Evolutionary conservation across 2,113 vertebrate species (phyloP), one percentile per base, ranked within the genome.

Genomic region (Coregonus clupeaformis): DNA sequence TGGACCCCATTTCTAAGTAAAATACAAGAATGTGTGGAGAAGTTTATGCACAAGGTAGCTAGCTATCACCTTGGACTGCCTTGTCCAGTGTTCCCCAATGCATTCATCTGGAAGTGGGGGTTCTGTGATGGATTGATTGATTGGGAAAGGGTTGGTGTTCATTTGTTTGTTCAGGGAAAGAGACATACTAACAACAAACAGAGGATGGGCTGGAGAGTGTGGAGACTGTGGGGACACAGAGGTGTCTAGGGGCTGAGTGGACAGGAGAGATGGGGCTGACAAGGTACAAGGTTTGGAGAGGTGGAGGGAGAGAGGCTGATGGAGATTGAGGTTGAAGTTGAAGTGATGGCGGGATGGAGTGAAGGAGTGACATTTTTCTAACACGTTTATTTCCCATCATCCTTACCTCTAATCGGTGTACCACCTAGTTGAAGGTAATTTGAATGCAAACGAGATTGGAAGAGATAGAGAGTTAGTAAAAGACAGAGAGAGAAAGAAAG

Each of bases 331-430:
- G 82, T 85, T n/a, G n/a, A n/a, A n/a, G n/a, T n/a, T n/a, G n/a
- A n/a, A n/a, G n/a, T n/a, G n/a, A n/a, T n/a, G n/a, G n/a, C n/a
- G n/a, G n/a, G 68, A 76, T 84, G 82, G 82, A 94, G 36, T 94
- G 93, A 84, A 90, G 92, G 91, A 79, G 89, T 91, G 93, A 94
- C 90, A 60, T 91, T 86, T 89, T 76, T 84, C 76, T 86, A 91
- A 94, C 90, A 93, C 6, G 9, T n/a, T n/a, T n/a, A n/a, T 92
- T 89, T 68, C 78, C 94, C 87, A 92, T 94, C 94, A 94, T 96
- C 95, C 97, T 98, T 98, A 98, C 97, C 97, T 98, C 96, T 96
- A 95, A 98, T 97, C 94, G 96, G 96, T 91, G 97, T 97, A 96
- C 97, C 97, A 96, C 97, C 97, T 98, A 96, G 94, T 84, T 86